These are phyloP conservation scores for Phenganax subtilis DNA, from an alignment of 92 coral and sea anemone species.

Conservation along the genomic window DNA sequence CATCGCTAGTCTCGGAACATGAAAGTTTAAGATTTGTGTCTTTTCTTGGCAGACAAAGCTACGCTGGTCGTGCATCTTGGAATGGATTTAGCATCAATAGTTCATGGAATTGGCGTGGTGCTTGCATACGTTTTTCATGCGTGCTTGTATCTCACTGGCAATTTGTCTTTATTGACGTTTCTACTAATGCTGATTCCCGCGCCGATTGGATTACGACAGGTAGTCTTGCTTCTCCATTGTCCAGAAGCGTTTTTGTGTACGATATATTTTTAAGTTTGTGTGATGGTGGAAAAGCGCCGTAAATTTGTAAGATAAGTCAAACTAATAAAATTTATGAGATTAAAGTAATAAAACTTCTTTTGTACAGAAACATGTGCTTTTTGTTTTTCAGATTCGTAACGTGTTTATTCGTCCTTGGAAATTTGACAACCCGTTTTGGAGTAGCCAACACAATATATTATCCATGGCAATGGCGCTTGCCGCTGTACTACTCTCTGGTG, in stretches of 20 bases:
- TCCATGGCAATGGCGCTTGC: slow-evolving; percentile 30
- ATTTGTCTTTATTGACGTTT: background rate
- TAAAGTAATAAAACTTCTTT: too few relatives aligned
- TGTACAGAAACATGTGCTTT: background rate
- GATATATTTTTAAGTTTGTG: too few relatives aligned
- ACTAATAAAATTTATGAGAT: too few relatives aligned
- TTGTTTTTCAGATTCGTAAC: background rate
- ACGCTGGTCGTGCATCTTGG: slow-evolving; percentile 1
- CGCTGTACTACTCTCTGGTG: background rate
- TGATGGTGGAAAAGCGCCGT: too few relatives aligned
- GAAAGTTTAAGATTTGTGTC: background rate
- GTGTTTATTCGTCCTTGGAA: slow-evolving; percentile 23
- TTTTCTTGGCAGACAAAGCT: background rate
- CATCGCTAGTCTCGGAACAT: background rate
- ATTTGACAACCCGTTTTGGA: slow-evolving; percentile 28
- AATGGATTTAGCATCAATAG: background rate
- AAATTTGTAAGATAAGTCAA: too few relatives aligned
- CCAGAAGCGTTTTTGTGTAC: background rate
- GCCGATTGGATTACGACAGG: slow-evolving; percentile 23
- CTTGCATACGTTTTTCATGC: background rate
- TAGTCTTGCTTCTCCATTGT: background rate
- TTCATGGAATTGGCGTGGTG: slow-evolving; percentile 23
- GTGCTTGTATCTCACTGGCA: background rate
- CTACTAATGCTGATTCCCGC: slow-evolving; percentile 20
- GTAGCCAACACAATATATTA: slow-evolving; percentile 11